Conservation (phyloP, 2,113 vertebrate species). For the Phasianus colchicus region DNA sequence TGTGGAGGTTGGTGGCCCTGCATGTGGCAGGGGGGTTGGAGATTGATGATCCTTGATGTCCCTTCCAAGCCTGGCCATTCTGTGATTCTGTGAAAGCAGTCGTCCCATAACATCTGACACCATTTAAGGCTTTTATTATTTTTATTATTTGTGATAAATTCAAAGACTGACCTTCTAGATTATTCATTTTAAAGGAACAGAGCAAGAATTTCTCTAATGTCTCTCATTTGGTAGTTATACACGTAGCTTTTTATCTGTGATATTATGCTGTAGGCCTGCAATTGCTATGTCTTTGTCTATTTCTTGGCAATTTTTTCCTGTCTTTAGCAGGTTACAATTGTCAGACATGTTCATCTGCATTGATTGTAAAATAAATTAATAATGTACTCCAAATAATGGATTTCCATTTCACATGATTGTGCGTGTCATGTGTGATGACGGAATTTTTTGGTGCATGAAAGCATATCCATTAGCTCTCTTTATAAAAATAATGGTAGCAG, state of each 20-base stretch:
- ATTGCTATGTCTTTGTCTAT: background rate
- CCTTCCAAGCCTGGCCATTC: too few species aligned
- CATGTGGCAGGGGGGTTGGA: too few species aligned
- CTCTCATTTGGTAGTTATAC: background rate
- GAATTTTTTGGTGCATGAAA: background rate
- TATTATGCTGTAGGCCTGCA: background rate
- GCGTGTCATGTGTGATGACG: background rate
- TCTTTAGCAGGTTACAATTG: background rate
- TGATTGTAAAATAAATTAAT: background rate
- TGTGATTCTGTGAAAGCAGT: background rate
- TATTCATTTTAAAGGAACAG: background rate
- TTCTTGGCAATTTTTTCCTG: background rate
- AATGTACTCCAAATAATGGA: background rate
- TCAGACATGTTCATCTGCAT: background rate
- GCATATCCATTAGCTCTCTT: background rate
- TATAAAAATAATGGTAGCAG: background rate
- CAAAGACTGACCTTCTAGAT: background rate
- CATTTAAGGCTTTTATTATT: background rate
- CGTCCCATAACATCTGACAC: background rate
- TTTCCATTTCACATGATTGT: background rate
- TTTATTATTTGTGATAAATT: background rate
- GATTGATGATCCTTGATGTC: too few species aligned
- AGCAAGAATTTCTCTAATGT: background rate
- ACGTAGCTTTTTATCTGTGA: background rate
- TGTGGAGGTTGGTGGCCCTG: too few species aligned